Evolutionary conservation across 2,797 vertebrate genomes (phyloP).

Genomic region (Hirundo rustica): DNA sequence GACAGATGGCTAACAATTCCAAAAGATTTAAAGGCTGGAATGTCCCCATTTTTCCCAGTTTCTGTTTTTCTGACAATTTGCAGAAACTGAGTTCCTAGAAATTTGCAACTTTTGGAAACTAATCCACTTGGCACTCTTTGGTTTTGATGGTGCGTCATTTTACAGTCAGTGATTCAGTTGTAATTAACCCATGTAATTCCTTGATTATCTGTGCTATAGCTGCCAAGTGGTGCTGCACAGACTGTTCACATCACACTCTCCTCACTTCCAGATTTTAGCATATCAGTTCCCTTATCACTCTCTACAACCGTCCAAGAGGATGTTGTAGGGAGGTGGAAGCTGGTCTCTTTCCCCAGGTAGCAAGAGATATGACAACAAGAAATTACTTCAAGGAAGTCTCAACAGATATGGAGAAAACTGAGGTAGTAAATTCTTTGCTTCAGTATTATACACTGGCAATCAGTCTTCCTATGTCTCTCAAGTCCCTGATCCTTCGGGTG

Average conservation of each 20-base stretch:
- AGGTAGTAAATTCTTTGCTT: background rate
- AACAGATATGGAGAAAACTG: background rate
- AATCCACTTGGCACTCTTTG: background rate
- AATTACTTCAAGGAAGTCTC: background rate
- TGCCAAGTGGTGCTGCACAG: background rate
- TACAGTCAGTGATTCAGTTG: fast-evolving
- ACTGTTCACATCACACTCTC: background rate
- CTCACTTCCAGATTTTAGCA: background rate
- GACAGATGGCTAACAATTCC: background rate
- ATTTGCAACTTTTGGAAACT: background rate
- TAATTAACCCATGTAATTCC: background rate
- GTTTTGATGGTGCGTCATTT: background rate
- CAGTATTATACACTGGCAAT: background rate
- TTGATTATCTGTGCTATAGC: background rate
- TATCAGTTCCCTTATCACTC: fast-evolving
- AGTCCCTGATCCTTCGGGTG: background rate
- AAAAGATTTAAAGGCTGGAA: background rate
- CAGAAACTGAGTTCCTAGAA: background rate
- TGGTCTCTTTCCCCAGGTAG: background rate
- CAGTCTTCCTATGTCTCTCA: background rate
- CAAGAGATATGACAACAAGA: background rate
- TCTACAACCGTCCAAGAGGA: background rate
- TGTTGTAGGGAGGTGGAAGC: background rate
- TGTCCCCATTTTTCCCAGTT: background rate
- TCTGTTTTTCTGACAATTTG: background rate